Evolutionary conservation across 2,888 invertebrate species (phyloP).

Genomic region (Dynastes maya): DNA sequence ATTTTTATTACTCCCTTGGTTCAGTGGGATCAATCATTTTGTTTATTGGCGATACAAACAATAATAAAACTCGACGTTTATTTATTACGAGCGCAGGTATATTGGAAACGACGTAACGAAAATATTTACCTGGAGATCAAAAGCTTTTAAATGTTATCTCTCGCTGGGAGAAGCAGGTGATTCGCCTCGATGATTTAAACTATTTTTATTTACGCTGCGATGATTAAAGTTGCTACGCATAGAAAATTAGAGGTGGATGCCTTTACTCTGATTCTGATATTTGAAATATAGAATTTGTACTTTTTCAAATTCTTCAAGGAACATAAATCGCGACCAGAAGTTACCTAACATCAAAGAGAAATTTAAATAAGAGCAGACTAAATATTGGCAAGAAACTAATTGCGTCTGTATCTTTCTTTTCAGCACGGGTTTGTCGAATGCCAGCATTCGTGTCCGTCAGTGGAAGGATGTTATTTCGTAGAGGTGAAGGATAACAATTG

Average conservation of each 20-base stretch:
- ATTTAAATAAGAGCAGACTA: not conserved
- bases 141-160: conserved; percentile 20
- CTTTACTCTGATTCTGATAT: conserved; percentile 10
- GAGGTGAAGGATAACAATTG: conserved; percentile 83
- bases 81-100: conserved; percentile 19
- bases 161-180: conserved; percentile 1
- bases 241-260: conserved; percentile 7
- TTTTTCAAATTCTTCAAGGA: not conserved
- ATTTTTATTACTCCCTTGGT: conserved; percentile 10
- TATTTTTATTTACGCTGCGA: conserved; percentile 21
- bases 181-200: conserved; percentile 20
- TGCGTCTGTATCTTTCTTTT: conserved; percentile 63
- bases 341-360: conserved; percentile 16
- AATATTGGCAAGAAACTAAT: not conserved
- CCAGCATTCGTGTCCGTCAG: conserved; percentile 83
- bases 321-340: not conserved
- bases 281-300: conserved; percentile 6
- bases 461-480: conserved; percentile 86
- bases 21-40: conserved; percentile 16
- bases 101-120: conserved; percentile 20
- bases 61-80: conserved; percentile 25
- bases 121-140: conserved; percentile 26
- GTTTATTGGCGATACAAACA: conserved; percentile 26
- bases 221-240: conserved; percentile 10
- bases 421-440: conserved; percentile 94